Base-by-base conservation (phyloP, 64 coral and sea anemone genomes). In the Porites australiensis region DNA sequence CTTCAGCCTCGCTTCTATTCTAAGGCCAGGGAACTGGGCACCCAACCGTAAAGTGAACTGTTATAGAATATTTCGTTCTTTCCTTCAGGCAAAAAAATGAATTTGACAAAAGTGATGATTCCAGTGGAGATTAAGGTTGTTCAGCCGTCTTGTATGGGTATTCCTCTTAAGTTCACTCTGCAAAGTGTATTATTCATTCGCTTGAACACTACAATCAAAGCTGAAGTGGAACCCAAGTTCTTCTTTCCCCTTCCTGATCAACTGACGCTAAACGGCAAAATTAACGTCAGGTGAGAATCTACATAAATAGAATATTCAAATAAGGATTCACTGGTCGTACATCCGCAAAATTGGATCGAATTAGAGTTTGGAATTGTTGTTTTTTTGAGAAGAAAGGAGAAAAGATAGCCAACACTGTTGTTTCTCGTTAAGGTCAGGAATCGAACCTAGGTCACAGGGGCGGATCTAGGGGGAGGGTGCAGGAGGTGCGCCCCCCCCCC, bases 201-300 rank as follows among this genome's bases (percentile, higher is more conserved):
- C 19, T 13, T 83, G 5, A 83, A 83, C 44, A 83, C 58, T 19
- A 65, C 79, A 4, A 44, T 83, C 37, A 83, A 65, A 66, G 60
- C 79, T 67, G 79, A 64, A 10, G 43, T 83, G 22, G 13, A 64
- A 49, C 27, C 59, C 1, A 64, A 9, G 12, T 83, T 83, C 60
- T 83, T 83, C 48, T 49, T 83, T 83, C 79, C 79, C 10, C 60
- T 64, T 49, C 76, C 76, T 23, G 76, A 79, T 79, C 79, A 83
- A 83, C 27, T 66, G 14, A 64, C 79, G 1, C 7, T 83, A 15
- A 83, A 43, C 8, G 79, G 79, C 13, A 83, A 83, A 65, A 19
- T 83, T 13, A 83, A 83, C 55, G 12, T 66, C 13, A 83, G 79
- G 79, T 83, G 47, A 65, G 79, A 46, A 3, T 37, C 6, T 43